Evolutionary conservation across 2,888 invertebrate species (phyloP).

Genomic region (Blomia tropicalis): DNA sequence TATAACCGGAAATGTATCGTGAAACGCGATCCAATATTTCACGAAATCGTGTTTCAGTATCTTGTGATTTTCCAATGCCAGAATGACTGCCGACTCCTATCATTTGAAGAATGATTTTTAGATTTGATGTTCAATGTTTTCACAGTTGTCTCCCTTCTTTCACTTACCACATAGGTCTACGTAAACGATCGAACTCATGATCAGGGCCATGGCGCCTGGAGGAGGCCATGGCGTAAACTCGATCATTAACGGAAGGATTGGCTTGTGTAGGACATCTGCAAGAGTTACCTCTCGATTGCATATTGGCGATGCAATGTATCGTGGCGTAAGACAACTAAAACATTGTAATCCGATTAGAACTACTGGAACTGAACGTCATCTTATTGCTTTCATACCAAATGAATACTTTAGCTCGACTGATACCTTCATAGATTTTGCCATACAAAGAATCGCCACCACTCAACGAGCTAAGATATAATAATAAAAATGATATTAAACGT

Average conservation of each 20-base stretch:
- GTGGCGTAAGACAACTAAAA: conserved; percentile 28
- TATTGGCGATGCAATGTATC: conserved; percentile 37
- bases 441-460: conserved; percentile 37
- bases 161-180: conserved; percentile 37
- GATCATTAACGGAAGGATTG: conserved; percentile 39
- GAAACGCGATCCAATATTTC: conserved; percentile 30
- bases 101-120: conserved; percentile 12
- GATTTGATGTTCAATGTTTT: background rate
- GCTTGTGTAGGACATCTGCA: conserved; percentile 38
- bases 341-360: conserved; percentile 24
- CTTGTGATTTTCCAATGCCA: conserved; percentile 31
- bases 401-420: conserved; percentile 36
- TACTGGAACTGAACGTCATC: background rate
- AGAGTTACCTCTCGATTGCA: conserved; percentile 38
- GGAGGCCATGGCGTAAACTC: conserved; percentile 39
- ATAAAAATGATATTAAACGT: background rate
- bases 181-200: conserved; percentile 38
- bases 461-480: conserved; percentile 35
- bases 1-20: conserved; percentile 29
- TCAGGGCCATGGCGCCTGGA: conserved; percentile 38
- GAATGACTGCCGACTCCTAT: conserved; percentile 32
- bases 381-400: conserved; percentile 21
- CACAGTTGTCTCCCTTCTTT: too few species aligned
- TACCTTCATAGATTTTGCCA: conserved; percentile 37
- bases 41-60: conserved; percentile 31